These are phyloP conservation scores for Sebastes taczanowskii DNA, from an alignment of 2,797 vertebrate genomes.

Conservation along the genomic window DNA sequence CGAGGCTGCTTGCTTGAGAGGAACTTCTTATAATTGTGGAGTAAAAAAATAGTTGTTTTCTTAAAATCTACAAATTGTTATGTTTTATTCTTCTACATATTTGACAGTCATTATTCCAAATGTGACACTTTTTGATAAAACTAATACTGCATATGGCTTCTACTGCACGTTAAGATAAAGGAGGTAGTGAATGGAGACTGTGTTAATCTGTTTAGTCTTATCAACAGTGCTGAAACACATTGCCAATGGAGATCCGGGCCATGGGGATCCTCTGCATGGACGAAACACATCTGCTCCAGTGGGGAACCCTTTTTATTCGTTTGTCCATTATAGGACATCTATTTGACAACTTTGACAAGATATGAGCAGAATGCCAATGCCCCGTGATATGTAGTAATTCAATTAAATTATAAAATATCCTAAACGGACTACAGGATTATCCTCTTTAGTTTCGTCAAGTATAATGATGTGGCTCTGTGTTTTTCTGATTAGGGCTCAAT, in stretches of 20 bases:
- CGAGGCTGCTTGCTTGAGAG: neutral
- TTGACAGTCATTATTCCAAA: neutral
- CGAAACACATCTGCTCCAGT: neutral
- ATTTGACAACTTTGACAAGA: neutral
- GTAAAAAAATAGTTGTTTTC: neutral
- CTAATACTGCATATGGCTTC: neutral
- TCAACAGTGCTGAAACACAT: neutral
- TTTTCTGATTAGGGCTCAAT: conserved; percentile 72
- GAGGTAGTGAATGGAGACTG: neutral
- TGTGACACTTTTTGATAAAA: neutral
- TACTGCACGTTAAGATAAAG: neutral
- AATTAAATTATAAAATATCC: conserved; percentile 68
- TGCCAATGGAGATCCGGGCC: conserved; percentile 10
- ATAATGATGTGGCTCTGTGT: conserved; percentile 79
- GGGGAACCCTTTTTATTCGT: conserved; percentile 22
- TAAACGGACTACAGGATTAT: conserved; percentile 70
- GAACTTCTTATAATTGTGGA: neutral
- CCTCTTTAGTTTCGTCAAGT: conserved; percentile 73
- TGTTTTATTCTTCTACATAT: neutral
- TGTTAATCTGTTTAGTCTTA: conserved; percentile 31
- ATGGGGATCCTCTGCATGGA: conserved; percentile 8
- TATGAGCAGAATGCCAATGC: conserved; percentile 30
- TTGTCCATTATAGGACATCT: neutral
- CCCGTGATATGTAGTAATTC: conserved; percentile 53
- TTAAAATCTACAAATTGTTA: neutral